Conservation (phyloP, 2,888 invertebrate species). For the Leptopilina syphax region DNA sequence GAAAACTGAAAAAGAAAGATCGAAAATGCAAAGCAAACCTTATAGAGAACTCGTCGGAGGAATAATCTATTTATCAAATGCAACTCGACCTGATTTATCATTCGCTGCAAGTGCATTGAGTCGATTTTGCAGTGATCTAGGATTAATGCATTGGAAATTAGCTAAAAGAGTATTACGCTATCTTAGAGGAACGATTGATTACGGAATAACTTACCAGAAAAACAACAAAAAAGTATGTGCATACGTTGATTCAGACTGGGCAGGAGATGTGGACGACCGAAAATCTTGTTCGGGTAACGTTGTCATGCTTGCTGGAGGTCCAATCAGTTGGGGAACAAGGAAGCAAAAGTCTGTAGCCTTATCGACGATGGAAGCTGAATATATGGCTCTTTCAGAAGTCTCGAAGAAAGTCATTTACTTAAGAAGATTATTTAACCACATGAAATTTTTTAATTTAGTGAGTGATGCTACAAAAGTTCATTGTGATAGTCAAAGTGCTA, state of each 20-base stretch:
- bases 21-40: slow-evolving; percentile 32
- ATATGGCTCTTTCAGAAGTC: slow-evolving; percentile 47
- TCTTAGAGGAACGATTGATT: slow-evolving; percentile 39
- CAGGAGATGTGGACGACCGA: slow-evolving; percentile 45
- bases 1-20: slow-evolving; percentile 17
- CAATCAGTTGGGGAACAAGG: slow-evolving; percentile 37
- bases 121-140: slow-evolving; percentile 43
- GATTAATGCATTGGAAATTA: slow-evolving; percentile 43
- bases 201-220: slow-evolving; percentile 42
- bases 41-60: slow-evolving; percentile 47
- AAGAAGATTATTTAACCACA: slow-evolving; percentile 39
- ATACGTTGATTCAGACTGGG: slow-evolving; percentile 49
- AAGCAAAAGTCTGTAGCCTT: slow-evolving; percentile 44
- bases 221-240: slow-evolving; percentile 31
- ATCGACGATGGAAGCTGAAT: slow-evolving; percentile 47
- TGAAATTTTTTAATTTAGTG: slow-evolving; percentile 44
- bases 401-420: slow-evolving; percentile 45
- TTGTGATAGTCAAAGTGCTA: slow-evolving; percentile 43
- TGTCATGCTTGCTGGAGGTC: slow-evolving; percentile 11
- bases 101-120: slow-evolving; percentile 50
- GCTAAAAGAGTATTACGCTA: slow-evolving; percentile 44
- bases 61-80: slow-evolving; percentile 46
- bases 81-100: slow-evolving; percentile 51
- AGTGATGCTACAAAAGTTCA: slow-evolving; percentile 33
- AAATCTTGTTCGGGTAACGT: slow-evolving; percentile 46